Evolutionary conservation across 2,113 vertebrate species (phyloP), one percentile per base, ranked within the genome.

Genomic region (Mobula birostris): DNA sequence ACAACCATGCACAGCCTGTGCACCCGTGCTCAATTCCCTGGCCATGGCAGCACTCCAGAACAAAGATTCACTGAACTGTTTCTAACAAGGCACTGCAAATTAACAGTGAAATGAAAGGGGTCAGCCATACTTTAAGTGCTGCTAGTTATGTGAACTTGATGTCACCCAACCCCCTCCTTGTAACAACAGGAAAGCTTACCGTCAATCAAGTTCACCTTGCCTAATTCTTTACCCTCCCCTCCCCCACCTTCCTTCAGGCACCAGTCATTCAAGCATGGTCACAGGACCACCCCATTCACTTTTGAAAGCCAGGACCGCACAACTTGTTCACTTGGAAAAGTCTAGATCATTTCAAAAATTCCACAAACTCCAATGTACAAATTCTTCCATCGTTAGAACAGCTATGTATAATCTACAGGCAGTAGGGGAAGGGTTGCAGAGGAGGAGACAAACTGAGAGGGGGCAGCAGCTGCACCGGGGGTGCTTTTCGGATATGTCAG

Each of bases 1-100:
- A 56, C 36, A 40, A 74, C 91, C 68, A 17, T 76, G 70, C 15
- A 70, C 91, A 74, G 91, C 70, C 91, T 66, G 85, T 90, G 66
- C 91, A 5, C 70, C 91, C n/a, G 11, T 56, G 68, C 68, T 93
- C 36, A 72, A 93, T 93, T 68, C 68, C 68, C 91, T 12, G 19
- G 36, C 24, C 74, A 56, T 74, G 91, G 36, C 68, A 74, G 70
- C 91, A 93, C 70, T 93, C 91, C 91, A 76, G 91, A 74, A 72
- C 91, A 93, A 93, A 93, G 91, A 27, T 40, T 93, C 36, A 93
- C 70, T 74, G 36, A 93, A 74, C 90, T 74, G 90, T 74, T 93
- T 48, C 90, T 93, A 70, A 93, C 68, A 93, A 93, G 90, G 63
- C 66, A 74, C 90, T 74, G 68, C 66, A 93, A 21, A 93, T 93